Evolutionary conservation across 2,797 vertebrate genomes (phyloP), one percentile per base, ranked within the genome.

Genomic region (Synanceia verrucosa): DNA sequence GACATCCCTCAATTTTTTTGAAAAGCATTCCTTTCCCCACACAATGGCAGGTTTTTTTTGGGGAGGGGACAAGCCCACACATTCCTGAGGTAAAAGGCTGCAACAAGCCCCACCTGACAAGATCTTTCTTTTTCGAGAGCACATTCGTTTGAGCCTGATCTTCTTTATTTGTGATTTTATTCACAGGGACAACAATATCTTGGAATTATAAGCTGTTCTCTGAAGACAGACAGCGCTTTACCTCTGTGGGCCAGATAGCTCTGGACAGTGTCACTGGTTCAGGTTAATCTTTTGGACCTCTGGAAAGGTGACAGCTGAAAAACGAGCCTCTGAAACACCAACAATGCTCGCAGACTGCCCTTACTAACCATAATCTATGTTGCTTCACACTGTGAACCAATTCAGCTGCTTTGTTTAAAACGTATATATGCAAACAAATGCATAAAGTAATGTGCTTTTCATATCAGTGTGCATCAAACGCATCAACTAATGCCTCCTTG

Each of bases 1-100:
- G 65, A 78, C 82, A 83, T 91, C 91, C 74, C 65, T 85, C 70
- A 71, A 37, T 21, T 89, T 88, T 55, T 90, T 71, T 88, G 78
- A 91, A 93, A 89, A 88, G 86, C 84, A 92, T 92, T 93, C 88
- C 84, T 85, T 81, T 74, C 73, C 39, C 24, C 81, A 88, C 72
- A 93, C 89, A 93, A 93, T 91, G 64, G 84, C 70, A 62, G 62
- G 52, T 47, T 37, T 47, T 34, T 44, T 39, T 36, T 29, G 55
- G 21, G 41, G 18, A 5, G 16, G 37, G 64, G 2, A 73, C 67
- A 60, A 63, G 33, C 60, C 16, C 39, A 78, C 71, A 69, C 91
- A 92, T 94, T 92, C 86, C 86, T 89, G 60, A 90, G 76, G 82
- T 81, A 58, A 43, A 78, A 61, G 62, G 74, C 85, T 53, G 58